Base-by-base conservation (phyloP, 2,797 vertebrate genomes). In the Pitangus sulphuratus region DNA sequence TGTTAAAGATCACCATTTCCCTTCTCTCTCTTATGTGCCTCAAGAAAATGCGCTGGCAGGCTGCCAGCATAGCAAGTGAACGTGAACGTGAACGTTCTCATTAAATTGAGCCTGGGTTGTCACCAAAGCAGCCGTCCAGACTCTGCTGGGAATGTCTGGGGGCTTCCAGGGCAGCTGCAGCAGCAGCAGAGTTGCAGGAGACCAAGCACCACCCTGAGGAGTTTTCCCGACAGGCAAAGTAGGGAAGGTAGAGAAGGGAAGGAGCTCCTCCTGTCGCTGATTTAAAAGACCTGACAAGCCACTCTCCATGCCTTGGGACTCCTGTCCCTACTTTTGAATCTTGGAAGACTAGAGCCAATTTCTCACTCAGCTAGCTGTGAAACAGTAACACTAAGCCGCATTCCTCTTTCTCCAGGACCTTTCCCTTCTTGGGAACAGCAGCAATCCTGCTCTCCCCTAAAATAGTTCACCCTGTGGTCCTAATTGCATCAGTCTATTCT, bases 101-200 rank as follows among this genome's bases (percentile, higher is more conserved):
- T 93, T 94, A 93, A 96, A 94, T 86, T 76, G 93, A 92, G 89
- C 84, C 84, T 89, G 95, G 87, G 84, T 92, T 95, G 95, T 92
- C 95, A 96, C 95, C 91, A 90, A 81, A 96, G 65, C 87, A 95
- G 93, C 89, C 15, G 0, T 91, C 87, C 94, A 95, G 91, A 89
- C 96, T 84, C 84, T 87, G 72, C 76, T 95, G 93, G 87, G 91
- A 95, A 90, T 65, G 95, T 92, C 95, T 94, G 47, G 40, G 75
- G 50, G 76, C 82, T 97, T 91, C 54, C 72, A 93, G 87, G 50
- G 89, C 87, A 92, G 90, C 91, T 87, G 72, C 66, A 72, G 80
- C 84, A 89, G 71, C 74, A 84, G 85, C 64, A 78, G 84, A 83
- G 65, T 69, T 87, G 39, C 4, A 1, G 42, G 39, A 94, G 92